These are phyloP conservation scores for Tenebrio molitor DNA, from an alignment of 1,140 invertebrate genomes.

Conservation along the genomic window DNA sequence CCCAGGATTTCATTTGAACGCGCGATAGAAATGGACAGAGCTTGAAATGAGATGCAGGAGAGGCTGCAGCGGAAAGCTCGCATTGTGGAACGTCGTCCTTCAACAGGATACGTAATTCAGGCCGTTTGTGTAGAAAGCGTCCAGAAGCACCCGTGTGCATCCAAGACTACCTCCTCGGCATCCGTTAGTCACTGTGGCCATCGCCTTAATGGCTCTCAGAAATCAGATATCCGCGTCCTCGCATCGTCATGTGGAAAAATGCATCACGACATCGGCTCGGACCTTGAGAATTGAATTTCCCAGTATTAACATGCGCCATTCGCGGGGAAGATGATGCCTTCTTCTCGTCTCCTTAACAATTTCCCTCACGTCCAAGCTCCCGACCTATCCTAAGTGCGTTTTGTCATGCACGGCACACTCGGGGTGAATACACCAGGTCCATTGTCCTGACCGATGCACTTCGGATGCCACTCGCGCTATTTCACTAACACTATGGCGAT, in stretches of 20 bases:
- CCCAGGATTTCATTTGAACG: too few relatives aligned
- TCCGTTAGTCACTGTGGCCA: conserved; percentile 14
- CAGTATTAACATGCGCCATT: conserved; percentile 44
- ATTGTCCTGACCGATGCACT: conserved; percentile 50
- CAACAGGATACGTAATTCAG: too few relatives aligned
- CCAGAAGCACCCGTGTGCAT: too few relatives aligned
- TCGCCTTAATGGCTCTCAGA: conserved; percentile 15
- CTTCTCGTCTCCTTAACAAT: conserved; percentile 45
- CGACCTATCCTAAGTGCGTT: conserved; percentile 57
- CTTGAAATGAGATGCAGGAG: too few relatives aligned
- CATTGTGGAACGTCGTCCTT: too few relatives aligned
- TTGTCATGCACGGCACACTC: conserved; percentile 56
- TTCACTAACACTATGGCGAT: conserved; percentile 25
- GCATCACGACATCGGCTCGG: conserved; percentile 20
- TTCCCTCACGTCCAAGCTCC: conserved; percentile 55
- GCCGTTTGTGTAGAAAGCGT: too few relatives aligned
- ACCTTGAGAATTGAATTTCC: conserved; percentile 47
- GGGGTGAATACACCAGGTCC: conserved; percentile 57
- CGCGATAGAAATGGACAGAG: too few relatives aligned
- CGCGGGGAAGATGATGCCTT: conserved; percentile 41
- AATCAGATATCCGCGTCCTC: conserved; percentile 31
- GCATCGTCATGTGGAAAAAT: conserved; percentile 15
- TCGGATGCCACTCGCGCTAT: conserved; percentile 16
- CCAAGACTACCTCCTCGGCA: background rate
- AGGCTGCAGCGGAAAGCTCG: too few relatives aligned